Percentiles rank a stretch among this genome's conserved stretches.
Conservation (phyloP, 2,797 vertebrate genomes). For the Ctenochaetus hawaiiensis region DNA sequence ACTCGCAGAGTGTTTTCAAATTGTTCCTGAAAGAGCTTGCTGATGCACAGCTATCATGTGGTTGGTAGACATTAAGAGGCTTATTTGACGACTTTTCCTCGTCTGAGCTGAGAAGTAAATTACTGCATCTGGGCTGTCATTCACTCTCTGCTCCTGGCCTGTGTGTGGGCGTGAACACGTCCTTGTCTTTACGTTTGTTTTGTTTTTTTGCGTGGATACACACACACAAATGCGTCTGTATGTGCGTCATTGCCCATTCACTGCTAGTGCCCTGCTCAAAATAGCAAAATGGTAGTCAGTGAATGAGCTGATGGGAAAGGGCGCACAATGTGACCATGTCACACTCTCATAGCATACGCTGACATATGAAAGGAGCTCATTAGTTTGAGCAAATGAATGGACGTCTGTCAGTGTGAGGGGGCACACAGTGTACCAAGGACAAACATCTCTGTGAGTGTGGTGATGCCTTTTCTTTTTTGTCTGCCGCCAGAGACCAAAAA, state of each 20-base stretch:
- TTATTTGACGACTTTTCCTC: neutral
- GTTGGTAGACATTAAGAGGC: neutral
- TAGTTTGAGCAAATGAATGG: constrained; percentile 76
- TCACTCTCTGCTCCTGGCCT: neutral
- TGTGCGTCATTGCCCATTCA: constrained; percentile 74
- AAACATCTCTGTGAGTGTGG: constrained; percentile 23
- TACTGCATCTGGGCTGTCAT: constrained; percentile 4
- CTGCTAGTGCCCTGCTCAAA: constrained; percentile 49
- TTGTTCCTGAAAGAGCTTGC: neutral
- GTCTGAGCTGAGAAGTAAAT: constrained; percentile 18
- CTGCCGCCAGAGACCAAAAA: neutral
- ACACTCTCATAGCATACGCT: constrained; percentile 48
- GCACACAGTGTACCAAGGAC: constrained; percentile 30
- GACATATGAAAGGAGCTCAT: constrained; percentile 77
- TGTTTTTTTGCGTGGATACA: constrained; percentile 6
- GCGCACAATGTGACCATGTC: constrained; percentile 69
- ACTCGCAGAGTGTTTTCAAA: neutral
- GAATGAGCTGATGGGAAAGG: constrained; percentile 69
- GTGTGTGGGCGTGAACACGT: constrained; percentile 37
- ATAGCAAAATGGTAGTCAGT: constrained; percentile 60
- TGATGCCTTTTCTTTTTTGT: neutral
- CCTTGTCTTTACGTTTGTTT: constrained; percentile 15
- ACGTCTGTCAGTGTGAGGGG: constrained; percentile 63
- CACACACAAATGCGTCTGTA: constrained; percentile 34
- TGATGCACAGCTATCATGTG: neutral